Evolutionary conservation across 2,797 vertebrate species (phyloP).

Genomic region (Chromobotia macracanthus): DNA sequence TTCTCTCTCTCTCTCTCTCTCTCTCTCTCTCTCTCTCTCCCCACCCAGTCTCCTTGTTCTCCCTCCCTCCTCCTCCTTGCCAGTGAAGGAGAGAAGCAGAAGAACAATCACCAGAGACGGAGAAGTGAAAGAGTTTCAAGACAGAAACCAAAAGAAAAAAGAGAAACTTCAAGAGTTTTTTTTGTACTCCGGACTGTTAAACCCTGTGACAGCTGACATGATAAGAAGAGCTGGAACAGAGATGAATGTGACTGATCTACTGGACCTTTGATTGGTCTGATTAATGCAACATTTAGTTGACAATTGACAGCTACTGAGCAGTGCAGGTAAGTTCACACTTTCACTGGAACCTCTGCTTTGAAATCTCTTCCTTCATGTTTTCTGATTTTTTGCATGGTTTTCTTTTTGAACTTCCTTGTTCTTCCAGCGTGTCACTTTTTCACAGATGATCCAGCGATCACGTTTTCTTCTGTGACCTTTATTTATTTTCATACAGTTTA

Average conservation of each 20-base stretch:
- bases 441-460: slow-evolving; percentile 50
- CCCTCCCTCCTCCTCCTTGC: slow-evolving; percentile 36
- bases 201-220: slow-evolving; percentile 13
- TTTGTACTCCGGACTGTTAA: slow-evolving; percentile 21
- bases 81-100: slow-evolving; percentile 46
- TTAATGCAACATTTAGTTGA: slow-evolving; percentile 16
- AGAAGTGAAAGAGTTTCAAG: slow-evolving; percentile 56
- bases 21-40: slow-evolving; percentile 62
- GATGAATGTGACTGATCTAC: slow-evolving; percentile 53
- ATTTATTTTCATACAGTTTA: slow-evolving; percentile 53
- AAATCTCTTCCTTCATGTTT: background rate
- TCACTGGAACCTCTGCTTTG: slow-evolving; percentile 4
- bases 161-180: slow-evolving; percentile 37
- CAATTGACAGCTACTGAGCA: slow-evolving; percentile 50
- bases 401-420: background rate
- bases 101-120: slow-evolving; percentile 39
- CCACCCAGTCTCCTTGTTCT: slow-evolving; percentile 55
- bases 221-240: background rate
- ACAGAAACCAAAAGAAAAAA: slow-evolving; percentile 57
- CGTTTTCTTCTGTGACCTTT: slow-evolving; percentile 51
- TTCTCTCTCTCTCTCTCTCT: slow-evolving; percentile 73
- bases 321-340: slow-evolving; percentile 47
- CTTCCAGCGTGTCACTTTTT: slow-evolving; percentile 12
- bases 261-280: slow-evolving; percentile 51
- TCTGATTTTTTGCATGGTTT: background rate